Conservation (phyloP, 2,113 vertebrate genomes). For the Polypterus senegalus region DNA sequence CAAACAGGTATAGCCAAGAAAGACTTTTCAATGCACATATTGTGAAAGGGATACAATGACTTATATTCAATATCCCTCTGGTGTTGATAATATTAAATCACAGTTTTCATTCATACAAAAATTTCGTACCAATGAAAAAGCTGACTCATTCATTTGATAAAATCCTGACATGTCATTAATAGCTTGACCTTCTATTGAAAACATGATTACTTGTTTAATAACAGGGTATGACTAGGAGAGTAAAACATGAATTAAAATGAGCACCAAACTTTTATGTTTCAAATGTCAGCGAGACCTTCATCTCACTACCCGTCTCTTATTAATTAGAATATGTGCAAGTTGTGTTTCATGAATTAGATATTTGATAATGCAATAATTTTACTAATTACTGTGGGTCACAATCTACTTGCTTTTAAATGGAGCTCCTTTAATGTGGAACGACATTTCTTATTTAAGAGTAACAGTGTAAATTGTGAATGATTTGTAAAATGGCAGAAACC, state of each 20-base stretch:
- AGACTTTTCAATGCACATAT: too few relatives aligned
- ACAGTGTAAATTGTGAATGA: too few relatives aligned
- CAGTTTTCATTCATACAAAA: too few relatives aligned
- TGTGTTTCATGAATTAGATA: slow-evolving; percentile 24
- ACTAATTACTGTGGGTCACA: slow-evolving; percentile 19
- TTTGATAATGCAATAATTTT: slow-evolving; percentile 16
- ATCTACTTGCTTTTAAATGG: slow-evolving; percentile 6
- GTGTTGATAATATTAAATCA: too few relatives aligned
- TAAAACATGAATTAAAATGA: neutral
- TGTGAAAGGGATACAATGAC: too few relatives aligned
- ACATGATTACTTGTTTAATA: slow-evolving; percentile 19
- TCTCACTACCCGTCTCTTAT: slow-evolving; percentile 26
- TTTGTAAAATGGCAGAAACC: too few relatives aligned
- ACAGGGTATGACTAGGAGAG: neutral
- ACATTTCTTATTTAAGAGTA: too few relatives aligned
- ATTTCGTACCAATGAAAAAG: too few relatives aligned
- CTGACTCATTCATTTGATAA: neutral
- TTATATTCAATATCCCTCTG: too few relatives aligned
- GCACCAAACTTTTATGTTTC: slow-evolving; percentile 20
- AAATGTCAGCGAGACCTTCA: slow-evolving; percentile 22
- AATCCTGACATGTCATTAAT: neutral
- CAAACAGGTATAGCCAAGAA: too few relatives aligned
- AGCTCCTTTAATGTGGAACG: slow-evolving; percentile 1
- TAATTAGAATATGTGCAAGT: slow-evolving; percentile 28
- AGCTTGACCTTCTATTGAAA: slow-evolving; percentile 12